Evolutionary conservation across 2,113 vertebrate genomes (phyloP).

Genomic region (Syrmaticus mikado): DNA sequence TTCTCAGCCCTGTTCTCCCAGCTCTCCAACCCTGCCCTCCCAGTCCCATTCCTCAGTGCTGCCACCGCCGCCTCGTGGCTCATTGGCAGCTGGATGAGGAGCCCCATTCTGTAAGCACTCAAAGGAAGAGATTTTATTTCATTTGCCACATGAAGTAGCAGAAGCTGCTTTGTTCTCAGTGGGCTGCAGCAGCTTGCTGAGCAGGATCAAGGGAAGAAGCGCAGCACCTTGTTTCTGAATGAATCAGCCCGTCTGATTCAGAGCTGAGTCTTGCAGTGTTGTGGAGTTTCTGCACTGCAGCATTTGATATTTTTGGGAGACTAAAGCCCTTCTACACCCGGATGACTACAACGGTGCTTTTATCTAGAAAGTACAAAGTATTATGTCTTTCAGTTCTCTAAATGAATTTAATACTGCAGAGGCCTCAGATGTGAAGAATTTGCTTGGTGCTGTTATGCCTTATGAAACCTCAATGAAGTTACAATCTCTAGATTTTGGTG

Average conservation of each 20-base stretch:
- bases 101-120: accelerated
- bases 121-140: not conserved
- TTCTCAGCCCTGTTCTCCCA: not conserved
- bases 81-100: not conserved
- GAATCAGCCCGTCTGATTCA: not conserved
- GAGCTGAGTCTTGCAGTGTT: not conserved
- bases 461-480: slow-evolving; percentile 36
- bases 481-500: not conserved
- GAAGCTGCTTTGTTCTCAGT: not conserved
- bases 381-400: not conserved
- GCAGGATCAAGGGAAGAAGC: not conserved
- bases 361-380: slow-evolving; percentile 4
- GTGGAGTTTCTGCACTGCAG: not conserved
- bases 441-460: not conserved
- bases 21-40: not conserved
- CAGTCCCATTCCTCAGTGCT: accelerated
- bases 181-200: not conserved
- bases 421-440: not conserved
- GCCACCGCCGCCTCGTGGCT: not conserved
- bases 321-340: not conserved
- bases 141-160: not conserved
- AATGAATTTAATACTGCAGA: slow-evolving; percentile 7
- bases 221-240: not conserved
- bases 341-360: not conserved
- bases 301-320: not conserved